Evolutionary conservation across 2,113 vertebrate genomes (phyloP), one percentile per base, ranked within the genome.

Genomic region (Grantiella picta): DNA sequence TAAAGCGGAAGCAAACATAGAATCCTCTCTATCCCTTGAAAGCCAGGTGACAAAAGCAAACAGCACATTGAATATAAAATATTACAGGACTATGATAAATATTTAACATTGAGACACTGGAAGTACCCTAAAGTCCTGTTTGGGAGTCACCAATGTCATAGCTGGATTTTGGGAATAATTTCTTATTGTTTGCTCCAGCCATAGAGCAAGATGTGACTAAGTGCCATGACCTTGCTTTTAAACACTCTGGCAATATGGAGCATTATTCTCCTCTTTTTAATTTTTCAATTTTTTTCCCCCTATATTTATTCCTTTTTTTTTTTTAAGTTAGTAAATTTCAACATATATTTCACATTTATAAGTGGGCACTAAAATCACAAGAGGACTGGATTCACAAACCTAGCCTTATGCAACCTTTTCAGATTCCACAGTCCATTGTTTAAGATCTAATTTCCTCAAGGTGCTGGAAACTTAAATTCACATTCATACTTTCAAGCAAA

Each of bases 221-320:
- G 28, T 28, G 33, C 7, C 5, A 29, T 36, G 20, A 36, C 4
- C 31, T 18, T 81, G 18, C 4, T 75, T 89, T 79, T 60, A 65
- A 86, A 75, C 19, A 60, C 11, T 12, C 25, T 66, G 6, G 20
- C 53, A 84, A 64, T 42, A 47, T 1, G 1, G 4, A 4, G 10
- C 8, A 3, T 19, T 12, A 36, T 65, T 23, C n/a, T 18, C 15
- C 3, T 5, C 13, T n/a, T 60, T 70, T 23, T 7, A 40, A 29
- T 15, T 18, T 47, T 53, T 31, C 2, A 10, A 59, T 16, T 6
- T 35, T 29, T 25, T 6, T 2, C 1, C 5, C 12, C 5, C 15
- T 5, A 4, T 14, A 53, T 25, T 16, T 18, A 5, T 14, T 15
- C 2, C 2, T 3, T 8, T 50, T 14, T 2, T 15, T 16, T 6